A percentile compares a stretch with the other conserved stretches of the same genome.
Evolutionary conservation across 2,113 vertebrate genomes (phyloP).

Genomic region (Excalfactoria chinensis): DNA sequence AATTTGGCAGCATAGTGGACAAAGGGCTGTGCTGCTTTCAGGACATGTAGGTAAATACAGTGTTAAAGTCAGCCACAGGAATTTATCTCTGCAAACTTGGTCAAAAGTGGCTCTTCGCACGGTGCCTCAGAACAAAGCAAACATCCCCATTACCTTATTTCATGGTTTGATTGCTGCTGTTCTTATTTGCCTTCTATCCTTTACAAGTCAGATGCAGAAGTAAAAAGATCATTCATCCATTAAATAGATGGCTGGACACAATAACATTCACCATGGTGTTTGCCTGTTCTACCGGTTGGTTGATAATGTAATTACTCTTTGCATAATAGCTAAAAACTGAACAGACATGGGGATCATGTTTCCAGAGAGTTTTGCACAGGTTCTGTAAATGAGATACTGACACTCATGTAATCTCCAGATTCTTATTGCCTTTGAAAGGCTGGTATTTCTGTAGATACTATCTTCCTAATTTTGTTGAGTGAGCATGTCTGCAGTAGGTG

Average conservation of each 20-base stretch:
- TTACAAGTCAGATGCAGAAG: not conserved
- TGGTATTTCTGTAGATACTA: conserved; percentile 21
- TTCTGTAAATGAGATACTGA: not conserved
- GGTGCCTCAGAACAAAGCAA: not conserved
- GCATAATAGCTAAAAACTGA: conserved; percentile 20
- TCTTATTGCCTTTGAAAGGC: conserved; percentile 12
- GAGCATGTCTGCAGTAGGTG: not conserved
- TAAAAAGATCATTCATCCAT: not conserved
- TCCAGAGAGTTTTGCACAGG: conserved; percentile 20
- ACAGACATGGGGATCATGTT: not conserved
- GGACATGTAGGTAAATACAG: not conserved
- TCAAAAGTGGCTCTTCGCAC: not conserved
- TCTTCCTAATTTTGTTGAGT: conserved; percentile 18
- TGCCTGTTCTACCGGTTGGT: conserved; percentile 7
- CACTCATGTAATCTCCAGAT: not conserved
- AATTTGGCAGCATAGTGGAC: not conserved
- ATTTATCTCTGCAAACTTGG: not conserved
- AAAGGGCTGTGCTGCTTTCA: not conserved
- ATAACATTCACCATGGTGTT: not conserved
- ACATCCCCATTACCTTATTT: not conserved
- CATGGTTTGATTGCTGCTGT: not conserved
- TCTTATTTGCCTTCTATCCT: not conserved
- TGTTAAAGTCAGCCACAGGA: not conserved
- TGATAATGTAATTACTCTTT: conserved; percentile 33
- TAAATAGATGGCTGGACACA: not conserved